A percentile compares a stretch with the other conserved stretches of the same genome.
Evolutionary conservation across 92 coral and sea anemone species (phyloP).

Genomic region (Palythoa grandiflora): DNA sequence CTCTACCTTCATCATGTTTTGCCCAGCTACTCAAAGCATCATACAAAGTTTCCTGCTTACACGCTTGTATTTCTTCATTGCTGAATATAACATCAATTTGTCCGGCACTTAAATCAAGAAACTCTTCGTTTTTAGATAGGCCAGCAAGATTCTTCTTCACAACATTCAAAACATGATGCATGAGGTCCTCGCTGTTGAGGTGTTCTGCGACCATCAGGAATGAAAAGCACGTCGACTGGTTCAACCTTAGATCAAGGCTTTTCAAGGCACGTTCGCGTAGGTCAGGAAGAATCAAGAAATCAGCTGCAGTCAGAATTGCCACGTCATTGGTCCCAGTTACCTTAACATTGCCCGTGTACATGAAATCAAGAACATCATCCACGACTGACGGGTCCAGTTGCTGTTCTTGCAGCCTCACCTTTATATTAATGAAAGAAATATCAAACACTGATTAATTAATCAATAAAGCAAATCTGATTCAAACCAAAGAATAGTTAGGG

Average conservation of each 20-base stretch:
- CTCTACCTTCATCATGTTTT: not conserved
- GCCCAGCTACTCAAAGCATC: slow-evolving; percentile 29
- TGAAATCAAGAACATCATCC: slow-evolving; percentile 25
- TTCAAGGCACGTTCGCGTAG: slow-evolving; percentile 19
- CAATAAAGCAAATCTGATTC: no score
- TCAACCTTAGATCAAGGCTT: slow-evolving; percentile 12
- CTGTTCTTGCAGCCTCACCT: slow-evolving; percentile 33
- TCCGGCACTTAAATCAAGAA: not conserved
- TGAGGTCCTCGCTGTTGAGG: slow-evolving; percentile 25
- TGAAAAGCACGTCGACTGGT: slow-evolving; percentile 16
- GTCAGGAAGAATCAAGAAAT: slow-evolving; percentile 25
- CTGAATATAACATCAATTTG: slow-evolving; percentile 23
- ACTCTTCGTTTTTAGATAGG: slow-evolving; percentile 22
- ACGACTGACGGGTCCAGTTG: slow-evolving; percentile 6
- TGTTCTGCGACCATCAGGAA: slow-evolving; percentile 24
- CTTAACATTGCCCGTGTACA: slow-evolving; percentile 31
- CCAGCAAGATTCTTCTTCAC: not conserved
- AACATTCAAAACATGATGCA: slow-evolving; percentile 12
- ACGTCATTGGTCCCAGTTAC: slow-evolving; percentile 2
- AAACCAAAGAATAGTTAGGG: no score
- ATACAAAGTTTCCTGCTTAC: slow-evolving; percentile 36
- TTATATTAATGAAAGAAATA: not conserved
- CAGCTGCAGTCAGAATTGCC: slow-evolving; percentile 31
- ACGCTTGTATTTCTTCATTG: slow-evolving; percentile 18
- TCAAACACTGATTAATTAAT: not conserved